Evolutionary conservation across 2,113 vertebrate species (phyloP).

Genomic region (Takifugu flavidus): DNA sequence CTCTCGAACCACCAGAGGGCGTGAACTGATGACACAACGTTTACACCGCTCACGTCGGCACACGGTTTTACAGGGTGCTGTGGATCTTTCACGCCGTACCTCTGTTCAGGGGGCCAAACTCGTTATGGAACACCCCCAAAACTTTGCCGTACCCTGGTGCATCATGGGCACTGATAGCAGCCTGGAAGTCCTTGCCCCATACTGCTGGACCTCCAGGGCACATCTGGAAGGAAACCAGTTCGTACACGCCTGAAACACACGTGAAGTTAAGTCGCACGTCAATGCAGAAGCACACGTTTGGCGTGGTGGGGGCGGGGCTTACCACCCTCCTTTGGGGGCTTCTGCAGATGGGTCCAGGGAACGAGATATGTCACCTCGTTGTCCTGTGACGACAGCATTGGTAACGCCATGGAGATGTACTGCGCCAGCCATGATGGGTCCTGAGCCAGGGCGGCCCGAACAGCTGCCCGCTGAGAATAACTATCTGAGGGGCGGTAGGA

Average conservation of each 20-base stretch:
- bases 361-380: slow-evolving; percentile 85
- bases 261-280: background rate
- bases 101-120: slow-evolving; percentile 84
- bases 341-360: slow-evolving; percentile 85
- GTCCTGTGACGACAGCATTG: slow-evolving; percentile 79
- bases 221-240: slow-evolving; percentile 86
- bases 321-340: slow-evolving; percentile 82
- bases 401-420: slow-evolving; percentile 74
- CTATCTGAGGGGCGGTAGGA: slow-evolving; percentile 71
- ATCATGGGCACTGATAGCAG: slow-evolving; percentile 74
- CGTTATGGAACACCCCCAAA: slow-evolving; percentile 85
- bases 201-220: slow-evolving; percentile 85
- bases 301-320: slow-evolving; percentile 14
- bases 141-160: slow-evolving; percentile 81
- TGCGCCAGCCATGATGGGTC: slow-evolving; percentile 84
- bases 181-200: slow-evolving; percentile 82
- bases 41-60: slow-evolving; percentile 84
- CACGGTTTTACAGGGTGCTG: slow-evolving; percentile 36
- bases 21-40: slow-evolving; percentile 72
- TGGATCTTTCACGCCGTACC: slow-evolving; percentile 60
- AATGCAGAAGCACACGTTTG: background rate
- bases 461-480: slow-evolving; percentile 81
- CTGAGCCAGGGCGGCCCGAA: slow-evolving; percentile 77
- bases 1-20: slow-evolving; percentile 86
- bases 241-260: slow-evolving; percentile 83